A percentile compares a stretch with the other conserved stretches of the same genome.
These are phyloP conservation scores for Microctenopoma steveboyesi DNA, from an alignment of 2,797 vertebrate genomes.

Conservation along the genomic window DNA sequence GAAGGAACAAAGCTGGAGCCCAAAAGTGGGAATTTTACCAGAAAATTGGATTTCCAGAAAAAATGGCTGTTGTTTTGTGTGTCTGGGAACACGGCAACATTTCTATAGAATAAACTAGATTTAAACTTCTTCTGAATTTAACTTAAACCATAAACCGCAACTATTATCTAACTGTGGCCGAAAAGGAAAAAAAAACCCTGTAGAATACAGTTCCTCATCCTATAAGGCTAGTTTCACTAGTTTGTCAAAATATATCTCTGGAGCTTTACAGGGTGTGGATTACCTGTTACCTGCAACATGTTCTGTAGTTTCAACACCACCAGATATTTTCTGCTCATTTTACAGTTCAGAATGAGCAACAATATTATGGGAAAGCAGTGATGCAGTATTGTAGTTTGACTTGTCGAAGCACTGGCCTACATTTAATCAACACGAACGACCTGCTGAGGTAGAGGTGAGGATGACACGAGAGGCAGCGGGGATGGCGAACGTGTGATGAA, in stretches of 20 bases:
- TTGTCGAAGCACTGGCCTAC: conserved; percentile 1
- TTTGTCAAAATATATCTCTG: too few species aligned
- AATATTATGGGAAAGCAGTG: neutral
- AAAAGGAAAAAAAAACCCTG: too few species aligned
- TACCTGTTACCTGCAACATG: too few species aligned
- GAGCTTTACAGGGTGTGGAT: too few species aligned
- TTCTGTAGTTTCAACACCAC: too few species aligned
- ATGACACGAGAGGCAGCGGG: conserved; percentile 5
- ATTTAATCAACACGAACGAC: neutral
- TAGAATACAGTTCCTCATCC: neutral
- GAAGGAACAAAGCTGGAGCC: conserved; percentile 47
- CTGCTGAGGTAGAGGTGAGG: conserved; percentile 22
- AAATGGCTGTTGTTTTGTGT: too few species aligned
- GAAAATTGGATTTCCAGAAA: neutral
- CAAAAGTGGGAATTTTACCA: neutral
- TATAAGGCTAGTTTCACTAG: too few species aligned
- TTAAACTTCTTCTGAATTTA: neutral
- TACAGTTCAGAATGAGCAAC: neutral
- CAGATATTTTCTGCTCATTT: too few species aligned
- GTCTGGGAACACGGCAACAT: too few species aligned
- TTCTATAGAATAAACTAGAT: too few species aligned
- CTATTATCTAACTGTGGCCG: too few species aligned
- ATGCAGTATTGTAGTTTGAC: neutral
- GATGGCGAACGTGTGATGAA: conserved; percentile 70
- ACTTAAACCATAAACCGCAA: too few species aligned